Percentiles rank a stretch among this genome's conserved stretches.
These are phyloP conservation scores for Pogoniulus pusillus DNA, from an alignment of 2,797 vertebrate genomes.

Conservation along the genomic window DNA sequence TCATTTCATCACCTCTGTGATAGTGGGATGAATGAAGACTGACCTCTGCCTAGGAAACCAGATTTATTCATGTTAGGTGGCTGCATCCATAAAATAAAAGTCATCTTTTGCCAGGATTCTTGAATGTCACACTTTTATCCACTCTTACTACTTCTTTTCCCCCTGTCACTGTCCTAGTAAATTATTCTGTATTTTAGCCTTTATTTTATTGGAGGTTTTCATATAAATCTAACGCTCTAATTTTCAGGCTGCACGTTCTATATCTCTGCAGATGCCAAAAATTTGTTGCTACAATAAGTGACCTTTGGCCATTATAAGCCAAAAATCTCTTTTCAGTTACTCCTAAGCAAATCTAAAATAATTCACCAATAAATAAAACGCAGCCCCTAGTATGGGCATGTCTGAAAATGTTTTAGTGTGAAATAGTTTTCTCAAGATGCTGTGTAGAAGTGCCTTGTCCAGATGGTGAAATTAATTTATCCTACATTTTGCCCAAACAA, in stretches of 20 bases:
- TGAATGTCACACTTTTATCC: background rate
- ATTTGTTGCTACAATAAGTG: background rate
- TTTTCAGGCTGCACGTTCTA: background rate
- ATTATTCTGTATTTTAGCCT: background rate
- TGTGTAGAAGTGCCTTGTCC: background rate
- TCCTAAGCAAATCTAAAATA: background rate
- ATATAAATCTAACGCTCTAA: background rate
- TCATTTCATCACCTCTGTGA: constrained; percentile 13
- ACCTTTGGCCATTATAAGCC: background rate
- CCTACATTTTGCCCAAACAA: background rate
- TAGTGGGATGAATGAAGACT: constrained; percentile 19
- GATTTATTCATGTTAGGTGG: constrained; percentile 27
- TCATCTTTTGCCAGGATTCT: background rate
- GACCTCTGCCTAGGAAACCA: constrained; percentile 22
- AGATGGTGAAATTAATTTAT: background rate
- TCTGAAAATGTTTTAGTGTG: background rate
- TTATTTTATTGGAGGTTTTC: background rate
- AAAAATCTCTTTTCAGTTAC: background rate
- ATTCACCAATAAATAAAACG: background rate
- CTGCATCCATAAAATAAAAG: constrained; percentile 22
- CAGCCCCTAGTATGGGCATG: background rate
- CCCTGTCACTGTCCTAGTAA: background rate
- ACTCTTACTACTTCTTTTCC: background rate
- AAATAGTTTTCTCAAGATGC: background rate
- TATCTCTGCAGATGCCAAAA: background rate